These are phyloP conservation scores for Caretta caretta DNA, from an alignment of 2,113 vertebrate genomes.

Conservation along the genomic window DNA sequence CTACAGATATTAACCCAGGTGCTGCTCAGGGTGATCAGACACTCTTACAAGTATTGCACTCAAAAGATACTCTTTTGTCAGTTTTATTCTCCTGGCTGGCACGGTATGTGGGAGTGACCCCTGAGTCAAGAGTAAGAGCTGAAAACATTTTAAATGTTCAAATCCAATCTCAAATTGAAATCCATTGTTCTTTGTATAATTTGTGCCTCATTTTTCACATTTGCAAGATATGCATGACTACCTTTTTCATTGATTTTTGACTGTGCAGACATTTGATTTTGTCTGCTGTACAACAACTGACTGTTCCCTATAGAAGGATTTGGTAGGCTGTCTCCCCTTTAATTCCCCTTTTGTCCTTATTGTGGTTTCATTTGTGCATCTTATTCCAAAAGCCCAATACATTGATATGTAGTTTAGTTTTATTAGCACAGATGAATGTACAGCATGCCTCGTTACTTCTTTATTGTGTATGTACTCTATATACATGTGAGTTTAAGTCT, in stretches of 20 bases:
- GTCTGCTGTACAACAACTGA: constrained; percentile 16
- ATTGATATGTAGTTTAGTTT: background rate
- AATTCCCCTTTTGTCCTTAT: background rate
- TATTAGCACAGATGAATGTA: background rate
- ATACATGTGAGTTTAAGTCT: background rate
- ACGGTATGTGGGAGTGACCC: background rate
- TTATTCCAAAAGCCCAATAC: background rate
- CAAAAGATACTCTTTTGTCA: constrained; percentile 35
- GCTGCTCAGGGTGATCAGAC: constrained; percentile 25
- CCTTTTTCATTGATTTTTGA: constrained; percentile 46
- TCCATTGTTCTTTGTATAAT: background rate
- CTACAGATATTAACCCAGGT: constrained; percentile 62
- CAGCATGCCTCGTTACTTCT: background rate
- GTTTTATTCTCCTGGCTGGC: background rate
- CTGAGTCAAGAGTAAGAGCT: constrained; percentile 32
- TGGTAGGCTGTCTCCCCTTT: background rate
- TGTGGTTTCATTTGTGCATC: background rate
- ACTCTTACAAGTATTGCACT: constrained; percentile 36
- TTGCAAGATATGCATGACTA: constrained; percentile 33
- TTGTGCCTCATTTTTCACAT: constrained; percentile 6
- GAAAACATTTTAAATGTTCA: constrained; percentile 24
- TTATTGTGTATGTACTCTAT: background rate
- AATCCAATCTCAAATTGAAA: constrained; percentile 31
- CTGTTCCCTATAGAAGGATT: background rate
- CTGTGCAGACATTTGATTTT: background rate